Base-by-base conservation (phyloP, 2,888 invertebrate genomes). In the Agrochola litura region DNA sequence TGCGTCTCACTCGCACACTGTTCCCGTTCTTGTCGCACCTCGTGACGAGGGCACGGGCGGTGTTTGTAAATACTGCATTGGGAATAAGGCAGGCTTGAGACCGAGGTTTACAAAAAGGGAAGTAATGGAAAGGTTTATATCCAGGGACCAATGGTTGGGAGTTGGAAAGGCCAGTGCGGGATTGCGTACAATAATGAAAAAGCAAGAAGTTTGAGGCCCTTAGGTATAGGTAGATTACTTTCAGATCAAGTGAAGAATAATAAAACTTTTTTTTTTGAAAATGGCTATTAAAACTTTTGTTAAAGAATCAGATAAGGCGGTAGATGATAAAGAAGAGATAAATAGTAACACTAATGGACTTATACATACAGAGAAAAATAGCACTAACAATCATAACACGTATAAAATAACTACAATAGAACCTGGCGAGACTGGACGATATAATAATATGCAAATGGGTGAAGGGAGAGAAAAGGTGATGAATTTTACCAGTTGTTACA, bases 21-120 rank as follows among this genome's bases (percentile, higher is more conserved):
- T 66, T 56, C 77, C 83, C 81, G 86, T 94, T 92, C 88, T 90
- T 91, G 84, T 94, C 92, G 64, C 85, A 80, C 89, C 81, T 84
- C 75, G 78, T 87, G 86, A 90, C 88, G 88, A 91, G 91, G 86
- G 81, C 73, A 81, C 82, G 41, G 6, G 61, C 16, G 83, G 85
- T 90, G 88, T 91, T 91, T 88, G 90, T 90, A 92, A 93, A 93
- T 92, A 92, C 92, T 81, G 81, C 76, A 85, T 60, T 69, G 56
- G 74, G 68, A 78, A 82, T 69, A 73, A 64, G 66, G 67, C 37
- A 68, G 61, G 66, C 58, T 67, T 76, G 52, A 65, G 46, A 64
- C 41, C 12, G 61, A 73, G 46, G 43, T 3, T 63, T 79, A n/a
- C 73, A 82, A 84, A 82, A 82, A 74, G 80, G 63, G 78, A 58